Percentiles rank a stretch among this genome's conserved stretches.
phyloP scores from a whole-genome alignment of 2,797 vertebrate genomes.

The Coendou prehensilis region DNA sequence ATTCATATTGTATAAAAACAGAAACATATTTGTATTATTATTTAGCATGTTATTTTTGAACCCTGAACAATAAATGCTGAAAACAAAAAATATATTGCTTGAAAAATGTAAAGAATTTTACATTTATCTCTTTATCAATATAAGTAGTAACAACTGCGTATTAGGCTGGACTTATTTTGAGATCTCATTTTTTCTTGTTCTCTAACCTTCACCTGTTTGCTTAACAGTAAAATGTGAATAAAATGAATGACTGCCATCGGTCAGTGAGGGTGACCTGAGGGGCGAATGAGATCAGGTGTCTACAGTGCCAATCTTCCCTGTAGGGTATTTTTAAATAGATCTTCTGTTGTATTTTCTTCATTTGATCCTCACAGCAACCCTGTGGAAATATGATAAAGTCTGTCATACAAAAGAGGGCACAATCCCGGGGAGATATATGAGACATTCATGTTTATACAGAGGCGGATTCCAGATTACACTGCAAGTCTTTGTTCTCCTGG shows the following conservation, averaged over 20 bases:
- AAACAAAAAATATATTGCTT: constrained; percentile 71
- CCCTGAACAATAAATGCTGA: constrained; percentile 65
- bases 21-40: constrained; percentile 65
- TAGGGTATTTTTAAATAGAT: constrained; percentile 1
- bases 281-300: constrained; percentile 19
- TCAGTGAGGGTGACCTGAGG: neutral
- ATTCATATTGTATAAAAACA: constrained; percentile 60
- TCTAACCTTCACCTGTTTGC: neutral
- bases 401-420: constrained; percentile 45
- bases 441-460: constrained; percentile 39
- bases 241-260: neutral
- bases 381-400: neutral
- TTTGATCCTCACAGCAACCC: constrained; percentile 33
- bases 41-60: constrained; percentile 65
- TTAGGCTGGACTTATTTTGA: constrained; percentile 62
- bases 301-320: neutral
- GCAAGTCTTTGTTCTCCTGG: neutral
- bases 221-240: constrained; percentile 34
- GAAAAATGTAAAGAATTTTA: constrained; percentile 48
- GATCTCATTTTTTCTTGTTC: constrained; percentile 64
- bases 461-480: constrained; percentile 4
- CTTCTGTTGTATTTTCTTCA: constrained; percentile 44
- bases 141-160: constrained; percentile 58
- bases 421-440: neutral
- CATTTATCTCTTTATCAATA: constrained; percentile 60